Evolutionary conservation across 2,797 vertebrate species (phyloP), one percentile per base, ranked within the genome.

Genomic region (Sebastes itinus): DNA sequence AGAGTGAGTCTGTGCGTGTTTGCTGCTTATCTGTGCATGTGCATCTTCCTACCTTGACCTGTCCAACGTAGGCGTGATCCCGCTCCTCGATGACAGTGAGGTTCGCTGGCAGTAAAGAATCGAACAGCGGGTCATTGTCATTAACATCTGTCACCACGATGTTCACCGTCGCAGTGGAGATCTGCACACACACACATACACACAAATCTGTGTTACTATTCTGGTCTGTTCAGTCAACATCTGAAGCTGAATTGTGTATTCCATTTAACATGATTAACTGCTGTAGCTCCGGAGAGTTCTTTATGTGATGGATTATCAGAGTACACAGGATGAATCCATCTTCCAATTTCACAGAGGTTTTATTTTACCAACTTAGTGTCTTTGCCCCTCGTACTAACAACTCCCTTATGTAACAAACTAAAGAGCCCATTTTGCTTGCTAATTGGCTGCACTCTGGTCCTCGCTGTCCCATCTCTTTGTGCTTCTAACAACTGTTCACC

Each of bases 61-160:
- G 97, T 85, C 98, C 98, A 8, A 99, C 97, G 72, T 97, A 99
- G 82, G 97, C 96, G 58, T 97, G 97, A 35, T 94, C 94, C 94
- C 96, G 95, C 90, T 98, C 97, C 82, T 99, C 98, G 14, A 90
- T 93, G 78, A 99, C 97, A 1, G 97, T 97, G 32, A 99, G 90
- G 92, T 99, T 99, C 92, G 92, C 95, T 6, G 96, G 96, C 74
- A 99, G 95, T 59, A 96, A 96, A 18, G 93, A 89, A 87, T 98
- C 96, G 86, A 99, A 99, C 78, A 95, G 85, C 0, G 98, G 98
- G 66, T 97, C 97, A 0, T 99, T 99, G 94, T 99, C 98, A 75
- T 99, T 99, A 78, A 99, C 98, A 69, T 99, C 98, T 0, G 97
- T 98, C 92, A 99, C 98, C 88, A 97, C 94, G 6, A 99, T 94